Percentiles rank a stretch among this genome's conserved stretches.
phyloP scores from a whole-genome alignment of 64 coral and sea anemone genomes.

The Pocillopora damicornis region DNA sequence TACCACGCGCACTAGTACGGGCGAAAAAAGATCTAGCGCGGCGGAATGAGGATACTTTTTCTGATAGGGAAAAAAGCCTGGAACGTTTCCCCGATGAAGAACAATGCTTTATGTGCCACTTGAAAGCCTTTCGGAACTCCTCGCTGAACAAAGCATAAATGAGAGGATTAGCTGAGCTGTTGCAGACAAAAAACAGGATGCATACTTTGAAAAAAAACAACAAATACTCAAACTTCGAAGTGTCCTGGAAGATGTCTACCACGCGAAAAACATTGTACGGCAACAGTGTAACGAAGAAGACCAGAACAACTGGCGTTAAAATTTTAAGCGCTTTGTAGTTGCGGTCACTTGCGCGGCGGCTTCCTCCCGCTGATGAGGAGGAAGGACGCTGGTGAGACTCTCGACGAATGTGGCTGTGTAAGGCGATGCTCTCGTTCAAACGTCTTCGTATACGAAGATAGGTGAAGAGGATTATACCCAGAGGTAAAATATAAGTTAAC shows the following conservation, averaged over 20 bases:
- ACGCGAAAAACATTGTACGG: conserved; percentile 76
- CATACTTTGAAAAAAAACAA: conserved; percentile 80
- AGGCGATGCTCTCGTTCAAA: conserved; percentile 67
- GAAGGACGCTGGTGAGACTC: conserved; percentile 7
- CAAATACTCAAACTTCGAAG: conserved; percentile 57
- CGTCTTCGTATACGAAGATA: conserved; percentile 72
- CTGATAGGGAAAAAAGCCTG: conserved; percentile 22
- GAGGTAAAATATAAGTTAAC: conserved; percentile 65
- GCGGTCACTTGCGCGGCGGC: conserved; percentile 16
- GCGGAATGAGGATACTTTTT: conserved; percentile 33
- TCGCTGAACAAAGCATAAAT: conserved; percentile 85
- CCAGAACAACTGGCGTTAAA: conserved; percentile 66
- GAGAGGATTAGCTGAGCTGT: conserved; percentile 88
- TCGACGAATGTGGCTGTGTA: conserved; percentile 60
- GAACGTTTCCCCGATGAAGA: neutral
- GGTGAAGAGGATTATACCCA: conserved; percentile 55
- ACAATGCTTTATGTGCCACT: conserved; percentile 63
- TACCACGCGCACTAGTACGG: neutral
- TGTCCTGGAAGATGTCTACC: conserved; percentile 64
- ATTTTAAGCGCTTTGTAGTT: conserved; percentile 66
- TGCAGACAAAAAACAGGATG: conserved; percentile 79
- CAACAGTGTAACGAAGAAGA: conserved; percentile 72
- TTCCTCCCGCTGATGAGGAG: neutral
- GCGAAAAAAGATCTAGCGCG: neutral
- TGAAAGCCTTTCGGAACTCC: conserved; percentile 84